Evolutionary conservation across 2,113 vertebrate genomes (phyloP), one percentile per base, ranked within the genome.

Genomic region (Globicephala melas): DNA sequence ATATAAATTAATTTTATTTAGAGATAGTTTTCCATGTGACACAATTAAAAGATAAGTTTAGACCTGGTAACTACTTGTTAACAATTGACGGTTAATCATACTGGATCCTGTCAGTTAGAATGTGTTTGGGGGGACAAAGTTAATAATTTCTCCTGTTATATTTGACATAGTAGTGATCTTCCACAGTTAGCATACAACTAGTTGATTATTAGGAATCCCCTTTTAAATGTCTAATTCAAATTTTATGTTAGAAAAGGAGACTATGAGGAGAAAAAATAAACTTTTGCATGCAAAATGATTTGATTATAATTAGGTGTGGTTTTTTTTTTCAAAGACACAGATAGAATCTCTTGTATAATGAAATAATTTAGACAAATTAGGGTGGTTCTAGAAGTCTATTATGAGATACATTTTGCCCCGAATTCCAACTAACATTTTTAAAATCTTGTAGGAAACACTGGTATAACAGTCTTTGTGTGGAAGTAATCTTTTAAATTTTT

Each of bases 321-420:
- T 50, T 88, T 84, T 14, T 68, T 68, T 8, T 8, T 5, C 26
- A 53, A 50, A 93, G 53, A n/a, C 23, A 79, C 10, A 73, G 15
- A 50, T 79, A 84, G 47, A 94, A 77, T 84, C 60, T 70, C 47
- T 85, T 80, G n/a, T 60, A 80, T 81, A 90, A 14, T 85, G 15
- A 80, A 91, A 11, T 86, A 93, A 95, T 94, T 95, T n/a, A 76
- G 47, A 89, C 71, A 94, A 63, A 81, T 89, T 11, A 18, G 3
- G 7, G 7, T 95, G 13, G 28, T 89, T 94, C 65, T 94, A 9
- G 20, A 83, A 84, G 23, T 76, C 81, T 83, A 73, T 76, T 82
- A 60, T 84, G 3, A 74, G n/a, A 91, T 60, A 79, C 13, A 53
- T 91, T 92, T 77, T 96, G 31, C 20, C 41, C 23, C 25, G 89